phyloP scores from a whole-genome alignment of 2,113 vertebrate genomes.

The Ctenodactylus gundi region DNA sequence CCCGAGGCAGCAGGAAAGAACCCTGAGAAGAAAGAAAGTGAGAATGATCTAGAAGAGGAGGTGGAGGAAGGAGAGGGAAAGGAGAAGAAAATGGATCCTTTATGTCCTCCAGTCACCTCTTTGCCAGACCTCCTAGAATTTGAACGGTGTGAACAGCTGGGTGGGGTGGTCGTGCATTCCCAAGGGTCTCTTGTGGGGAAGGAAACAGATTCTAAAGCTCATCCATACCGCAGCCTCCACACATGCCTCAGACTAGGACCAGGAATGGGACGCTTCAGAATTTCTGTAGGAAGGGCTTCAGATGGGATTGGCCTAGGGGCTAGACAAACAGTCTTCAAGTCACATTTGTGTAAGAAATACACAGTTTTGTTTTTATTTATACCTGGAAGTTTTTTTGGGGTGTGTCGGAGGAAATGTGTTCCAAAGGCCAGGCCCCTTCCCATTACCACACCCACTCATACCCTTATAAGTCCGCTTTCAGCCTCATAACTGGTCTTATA shows the following conservation, averaged over 20 bases:
- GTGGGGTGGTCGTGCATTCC: background rate
- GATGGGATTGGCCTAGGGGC: background rate
- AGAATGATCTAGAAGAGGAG: background rate
- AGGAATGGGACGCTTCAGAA: background rate
- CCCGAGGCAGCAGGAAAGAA: background rate
- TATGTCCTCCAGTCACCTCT: slow-evolving; percentile 35
- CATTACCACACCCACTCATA: too few relatives aligned
- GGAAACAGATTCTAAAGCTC: background rate
- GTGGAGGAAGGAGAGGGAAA: slow-evolving; percentile 67
- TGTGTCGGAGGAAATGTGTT: background rate
- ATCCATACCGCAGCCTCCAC: background rate
- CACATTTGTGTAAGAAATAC: too few relatives aligned
- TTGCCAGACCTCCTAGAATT: slow-evolving; percentile 85
- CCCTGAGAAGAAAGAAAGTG: background rate
- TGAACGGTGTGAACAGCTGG: slow-evolving; percentile 83
- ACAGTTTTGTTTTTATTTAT: background rate
- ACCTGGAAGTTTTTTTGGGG: background rate
- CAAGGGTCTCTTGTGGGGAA: background rate
- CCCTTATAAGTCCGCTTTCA: background rate
- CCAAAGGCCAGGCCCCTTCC: background rate
- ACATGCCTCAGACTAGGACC: background rate
- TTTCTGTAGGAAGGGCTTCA: background rate
- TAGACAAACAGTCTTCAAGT: background rate
- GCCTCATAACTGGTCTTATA: background rate
- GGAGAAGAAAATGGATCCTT: slow-evolving; percentile 56